These are phyloP conservation scores for Parascotia fuliginaria DNA, from an alignment of 2,888 invertebrate genomes.

Conservation along the genomic window DNA sequence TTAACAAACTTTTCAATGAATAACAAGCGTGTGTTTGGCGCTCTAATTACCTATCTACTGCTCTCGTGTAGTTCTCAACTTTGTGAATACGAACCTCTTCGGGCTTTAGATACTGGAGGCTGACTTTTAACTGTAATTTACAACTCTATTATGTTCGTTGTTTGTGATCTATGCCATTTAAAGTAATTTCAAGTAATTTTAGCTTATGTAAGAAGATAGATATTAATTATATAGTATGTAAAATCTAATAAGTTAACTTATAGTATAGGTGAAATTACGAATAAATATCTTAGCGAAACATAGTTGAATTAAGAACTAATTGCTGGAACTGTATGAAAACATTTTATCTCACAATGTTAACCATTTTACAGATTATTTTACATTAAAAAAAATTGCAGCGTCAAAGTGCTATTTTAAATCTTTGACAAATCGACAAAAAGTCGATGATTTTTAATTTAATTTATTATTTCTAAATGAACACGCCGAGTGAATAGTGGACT, in stretches of 20 bases:
- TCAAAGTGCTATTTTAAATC: too few species aligned
- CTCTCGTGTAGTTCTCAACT: conserved; percentile 40
- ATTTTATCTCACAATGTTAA: too few species aligned
- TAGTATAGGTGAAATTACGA: too few species aligned
- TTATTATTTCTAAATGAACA: conserved; percentile 56
- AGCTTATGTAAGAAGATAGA: background rate
- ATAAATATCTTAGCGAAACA: too few species aligned
- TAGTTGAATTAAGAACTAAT: too few species aligned
- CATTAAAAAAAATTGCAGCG: too few species aligned
- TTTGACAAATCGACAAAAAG: too few species aligned
- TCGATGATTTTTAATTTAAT: too few species aligned
- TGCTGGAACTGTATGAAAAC: too few species aligned
- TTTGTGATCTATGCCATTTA: conserved; percentile 11
- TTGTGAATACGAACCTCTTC: conserved; percentile 44
- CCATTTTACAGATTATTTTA: too few species aligned
- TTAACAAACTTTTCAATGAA: conserved; percentile 15
- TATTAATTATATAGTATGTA: background rate
- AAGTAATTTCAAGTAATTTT: background rate
- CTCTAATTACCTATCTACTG: conserved; percentile 40
- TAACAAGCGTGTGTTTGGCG: conserved; percentile 28
- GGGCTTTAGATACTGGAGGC: conserved; percentile 37
- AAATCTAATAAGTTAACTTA: too few species aligned
- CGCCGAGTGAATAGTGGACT: conserved; percentile 72
- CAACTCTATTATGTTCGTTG: conserved; percentile 25
- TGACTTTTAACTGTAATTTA: conserved; percentile 24